Base-by-base conservation (phyloP, 1,140 invertebrate species). In the Drosophila albomicans region DNA sequence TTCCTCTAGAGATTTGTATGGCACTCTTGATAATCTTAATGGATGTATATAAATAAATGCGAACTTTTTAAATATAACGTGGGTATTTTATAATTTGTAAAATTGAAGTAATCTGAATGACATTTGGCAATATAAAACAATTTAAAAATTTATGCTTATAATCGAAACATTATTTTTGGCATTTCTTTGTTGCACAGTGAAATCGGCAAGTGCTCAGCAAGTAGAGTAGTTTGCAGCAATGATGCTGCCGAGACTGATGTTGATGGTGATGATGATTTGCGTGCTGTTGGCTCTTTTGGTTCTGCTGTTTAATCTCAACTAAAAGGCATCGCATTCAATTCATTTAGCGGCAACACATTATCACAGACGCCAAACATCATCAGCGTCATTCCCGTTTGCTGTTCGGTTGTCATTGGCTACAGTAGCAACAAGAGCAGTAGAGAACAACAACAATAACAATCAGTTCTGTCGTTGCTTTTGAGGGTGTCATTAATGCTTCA, bases 311-410 rank as follows among this genome's bases (percentile, higher is more conserved):
- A 74, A 74, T 75, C 81, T 73, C 59, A 45, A 63, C 54, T 56
- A 78, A 78, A 73, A 78, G 74, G 71, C 75, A 79, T 84, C 70
- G 63, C 64, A 75, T 84, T 88, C 74, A 88, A 84, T 84, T 88
- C 75, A 84, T 73, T 81, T 84, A 64, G 73, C 63, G 69, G 76
- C 76, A 82, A 87, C 71, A 70, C 79, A 72, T 78, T 80, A 72
- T 79, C 71, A 68, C 54, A 85, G 67, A 51, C 58, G 58, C 25
- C 74, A 66, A 66, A 32, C 61, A 78, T 46, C 71, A 75, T 78
- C 66, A 71, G 45, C 76, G 67, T 79, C 68, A 79, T 72, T 52
- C 65, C 43, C 49, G 52, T 73, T 69, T 70, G 58, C 59, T 16
- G 20, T 32, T 41, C 8, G 43, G 46, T 52, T 75, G 73, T 56